Evolutionary conservation across 2,888 invertebrate genomes (phyloP), one percentile per base, ranked within the genome.

Genomic region (Lasioglossum lativentre): DNA sequence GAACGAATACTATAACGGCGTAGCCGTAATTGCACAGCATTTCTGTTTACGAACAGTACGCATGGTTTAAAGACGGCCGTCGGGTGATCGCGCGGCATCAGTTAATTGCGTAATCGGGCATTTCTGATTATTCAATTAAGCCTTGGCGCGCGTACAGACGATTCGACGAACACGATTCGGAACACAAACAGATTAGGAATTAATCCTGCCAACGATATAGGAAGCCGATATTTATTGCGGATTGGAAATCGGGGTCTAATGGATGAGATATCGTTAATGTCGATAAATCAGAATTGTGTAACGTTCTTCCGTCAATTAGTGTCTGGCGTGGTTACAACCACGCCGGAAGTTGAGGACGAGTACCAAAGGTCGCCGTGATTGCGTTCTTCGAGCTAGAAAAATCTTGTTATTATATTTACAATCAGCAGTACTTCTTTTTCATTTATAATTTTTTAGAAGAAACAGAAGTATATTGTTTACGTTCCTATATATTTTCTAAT

Each of bases 51-150:
- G 34, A 66, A 34, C 6, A 16, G 34, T 30, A 66, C 8, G 34
- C 19, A 34, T 30, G 23, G 23, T 30, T 63, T 30, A 66, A 66
- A 52, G 52, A 52, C n/a, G 8, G 52, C 2, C n/a, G 52, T 23
- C 52, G 52, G n/a, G 10, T 8, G n/a, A 52, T 52, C 52, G 52
- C n/a, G 27, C 6, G 0, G 16, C 2, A 14, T 16, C 5, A 30
- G 16, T 63, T 38, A 66, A 83, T 87, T 86, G 80, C 84, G 84
- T 73, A 84, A 86, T 68, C 73, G 56, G 34, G 34, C 77, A 73
- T 84, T 79, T 80, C 84, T 45, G 70, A 87, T 87, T 80, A 80
- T 83, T 87, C 78, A 73, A 86, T 87, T 38, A 78, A 80, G 40
- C 73, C 72, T 88, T 86, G 87, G 86, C 86, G 86, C 86, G 75